phyloP scores from a whole-genome alignment of 2,888 invertebrate species.

The Yponomeuta cagnagella region DNA sequence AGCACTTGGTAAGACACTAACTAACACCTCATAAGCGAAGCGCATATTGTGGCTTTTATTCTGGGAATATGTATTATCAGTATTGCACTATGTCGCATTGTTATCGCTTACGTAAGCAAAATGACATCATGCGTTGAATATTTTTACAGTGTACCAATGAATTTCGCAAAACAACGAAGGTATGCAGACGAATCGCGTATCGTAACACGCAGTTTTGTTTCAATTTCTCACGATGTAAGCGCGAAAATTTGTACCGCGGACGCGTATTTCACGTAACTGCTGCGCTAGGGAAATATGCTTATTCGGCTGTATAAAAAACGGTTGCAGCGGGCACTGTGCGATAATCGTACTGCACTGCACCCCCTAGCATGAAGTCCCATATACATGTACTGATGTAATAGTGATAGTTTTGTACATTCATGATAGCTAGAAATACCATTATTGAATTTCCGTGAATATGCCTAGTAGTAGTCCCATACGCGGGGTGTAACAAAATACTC shows the following conservation, averaged over 20 bases:
- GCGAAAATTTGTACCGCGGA: conserved; percentile 27
- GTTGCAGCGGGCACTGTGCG: conserved; percentile 15
- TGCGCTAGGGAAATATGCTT: conserved; percentile 13
- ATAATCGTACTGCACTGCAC: conserved; percentile 13
- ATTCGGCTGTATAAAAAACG: conserved; percentile 14
- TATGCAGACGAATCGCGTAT: conserved; percentile 38
- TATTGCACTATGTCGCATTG: background rate
- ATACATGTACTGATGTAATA: too few species aligned
- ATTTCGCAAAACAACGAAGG: conserved; percentile 13
- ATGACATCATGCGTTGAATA: conserved; percentile 48
- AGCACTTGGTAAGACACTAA: conserved; percentile 18
- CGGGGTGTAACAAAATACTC: too few species aligned
- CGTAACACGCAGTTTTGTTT: conserved; percentile 28
- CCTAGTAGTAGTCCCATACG: too few species aligned
- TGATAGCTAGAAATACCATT: too few species aligned
- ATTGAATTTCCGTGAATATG: too few species aligned
- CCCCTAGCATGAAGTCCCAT: too few species aligned
- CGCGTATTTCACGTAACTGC: conserved; percentile 12
- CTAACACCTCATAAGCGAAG: conserved; percentile 41
- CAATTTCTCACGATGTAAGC: conserved; percentile 39
- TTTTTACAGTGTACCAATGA: conserved; percentile 24
- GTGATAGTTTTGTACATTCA: too few species aligned
- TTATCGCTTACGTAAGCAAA: conserved; percentile 21
- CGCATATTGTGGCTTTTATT: background rate
- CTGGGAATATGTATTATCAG: background rate